These are phyloP conservation scores for Glossophaga mutica DNA, from an alignment of 2,797 vertebrate genomes.

Conservation along the genomic window DNA sequence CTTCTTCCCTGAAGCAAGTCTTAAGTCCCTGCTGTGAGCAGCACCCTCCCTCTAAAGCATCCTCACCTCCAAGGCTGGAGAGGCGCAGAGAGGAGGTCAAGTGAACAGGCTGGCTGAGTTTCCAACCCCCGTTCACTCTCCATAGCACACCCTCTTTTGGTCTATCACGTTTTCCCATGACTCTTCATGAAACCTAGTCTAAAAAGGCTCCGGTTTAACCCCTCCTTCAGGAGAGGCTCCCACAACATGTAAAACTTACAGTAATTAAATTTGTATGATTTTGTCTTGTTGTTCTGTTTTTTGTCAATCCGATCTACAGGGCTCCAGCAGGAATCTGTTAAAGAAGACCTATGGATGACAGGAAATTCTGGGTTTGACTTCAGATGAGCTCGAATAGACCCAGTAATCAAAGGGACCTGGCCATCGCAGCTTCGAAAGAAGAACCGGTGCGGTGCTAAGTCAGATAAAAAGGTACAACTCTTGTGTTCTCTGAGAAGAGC, in stretches of 20 bases:
- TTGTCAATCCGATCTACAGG: not conserved
- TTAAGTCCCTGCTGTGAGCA: not conserved
- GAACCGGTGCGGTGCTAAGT: not conserved
- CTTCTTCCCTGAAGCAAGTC: not conserved
- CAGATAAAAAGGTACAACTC: not conserved
- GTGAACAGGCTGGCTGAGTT: not conserved
- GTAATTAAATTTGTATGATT: not conserved
- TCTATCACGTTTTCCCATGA: not conserved
- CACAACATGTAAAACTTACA: not conserved
- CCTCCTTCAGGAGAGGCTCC: not conserved
- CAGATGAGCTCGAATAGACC: not conserved
- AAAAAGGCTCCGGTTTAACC: not conserved
- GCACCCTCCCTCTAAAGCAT: not conserved
- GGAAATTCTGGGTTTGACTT: not conserved
- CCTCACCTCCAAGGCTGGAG: not conserved
- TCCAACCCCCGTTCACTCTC: not conserved
- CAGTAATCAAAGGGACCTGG: not conserved
- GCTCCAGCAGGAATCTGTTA: not conserved
- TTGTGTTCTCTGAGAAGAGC: not conserved
- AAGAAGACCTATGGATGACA: not conserved
- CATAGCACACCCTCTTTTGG: not conserved
- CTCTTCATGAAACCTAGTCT: not conserved
- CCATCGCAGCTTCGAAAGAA: not conserved
- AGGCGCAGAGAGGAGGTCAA: not conserved
- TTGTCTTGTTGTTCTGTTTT: not conserved